Evolutionary conservation across 2,797 vertebrate species (phyloP), one percentile per base, ranked within the genome.

Genomic region (Melanotaenia pygmaea): DNA sequence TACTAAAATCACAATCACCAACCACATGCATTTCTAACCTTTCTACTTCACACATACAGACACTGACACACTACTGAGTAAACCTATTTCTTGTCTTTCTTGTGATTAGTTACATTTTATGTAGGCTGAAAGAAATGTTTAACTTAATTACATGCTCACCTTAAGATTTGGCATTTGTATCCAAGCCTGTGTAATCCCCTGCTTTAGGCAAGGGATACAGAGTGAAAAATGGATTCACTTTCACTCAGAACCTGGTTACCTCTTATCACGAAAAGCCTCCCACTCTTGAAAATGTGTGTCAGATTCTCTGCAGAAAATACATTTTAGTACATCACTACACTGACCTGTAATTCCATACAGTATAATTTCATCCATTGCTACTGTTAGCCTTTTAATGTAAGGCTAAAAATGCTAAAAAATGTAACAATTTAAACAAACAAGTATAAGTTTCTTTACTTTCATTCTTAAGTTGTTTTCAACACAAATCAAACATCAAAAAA

Each of bases 231-330:
- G 13, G 59, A 84, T 84, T 78, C 37, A 59, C 51, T 64, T 67
- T 16, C 24, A 38, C 18, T 68, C 74, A 80, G 77, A 84, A 63
- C 62, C 67, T 67, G 57, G 70, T 89, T 89, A 86, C 74, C 12
- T 79, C 80, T 79, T 70, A 78, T 80, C 65, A 82, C 12, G 6
- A 67, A 78, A 82, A 74, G 67, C 83, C 86, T 85, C 88, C 87
- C 85, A 89, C 91, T 83, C 86, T 76, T 74, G 11, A 64, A 69
- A 91, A 90, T 85, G 57, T 85, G 73, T 84, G 79, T 88, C 85
- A 77, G 77, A 71, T 85, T 38, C 70, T 82, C 77, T 79, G 78
- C 80, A 81, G 72, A 59, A 80, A 73, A 88, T 80, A 75, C 80
- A 84, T 83, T 74, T 66, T 34, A 53, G 84, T 86, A 77, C 64